Evolutionary conservation across 2,888 invertebrate species (phyloP).

Genomic region (Psylliodes chrysocephalus): DNA sequence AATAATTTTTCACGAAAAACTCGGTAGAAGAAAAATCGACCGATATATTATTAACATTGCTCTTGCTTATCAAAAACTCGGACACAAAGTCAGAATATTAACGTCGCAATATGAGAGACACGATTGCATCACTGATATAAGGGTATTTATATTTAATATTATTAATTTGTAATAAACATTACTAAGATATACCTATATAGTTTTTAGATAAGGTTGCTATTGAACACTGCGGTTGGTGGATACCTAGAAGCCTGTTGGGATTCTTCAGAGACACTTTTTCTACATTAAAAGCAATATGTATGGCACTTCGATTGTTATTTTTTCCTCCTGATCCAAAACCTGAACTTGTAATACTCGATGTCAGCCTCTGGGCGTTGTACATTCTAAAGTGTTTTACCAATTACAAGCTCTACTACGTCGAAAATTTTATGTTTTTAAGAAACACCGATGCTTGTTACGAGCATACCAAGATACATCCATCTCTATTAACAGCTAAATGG

Average conservation of each 20-base stretch:
- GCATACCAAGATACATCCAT: constrained; percentile 52
- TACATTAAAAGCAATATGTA: constrained; percentile 50
- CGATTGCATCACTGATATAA: constrained; percentile 53
- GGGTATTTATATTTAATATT: constrained; percentile 47
- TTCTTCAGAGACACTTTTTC: constrained; percentile 45
- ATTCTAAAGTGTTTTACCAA: constrained; percentile 53
- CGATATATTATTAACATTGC: constrained; percentile 57
- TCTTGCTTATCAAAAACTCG: constrained; percentile 52
- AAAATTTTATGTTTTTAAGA: constrained; percentile 50
- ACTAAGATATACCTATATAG: constrained; percentile 36
- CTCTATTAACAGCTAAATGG: constrained; percentile 53
- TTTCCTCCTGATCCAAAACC: constrained; percentile 54
- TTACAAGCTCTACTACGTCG: constrained; percentile 55
- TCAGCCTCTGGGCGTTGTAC: constrained; percentile 52
- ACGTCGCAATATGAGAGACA: constrained; percentile 52
- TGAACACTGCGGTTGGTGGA: constrained; percentile 55
- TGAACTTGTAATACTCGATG: constrained; percentile 55
- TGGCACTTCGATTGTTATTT: constrained; percentile 54
- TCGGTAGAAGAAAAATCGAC: constrained; percentile 55
- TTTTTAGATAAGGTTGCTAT: constrained; percentile 50
- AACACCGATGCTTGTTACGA: constrained; percentile 48
- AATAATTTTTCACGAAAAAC: constrained; percentile 57
- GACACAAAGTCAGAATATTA: constrained; percentile 56
- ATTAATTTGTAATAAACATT: background rate
- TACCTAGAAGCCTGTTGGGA: constrained; percentile 55